Base-by-base conservation (phyloP, 2,113 vertebrate species). In the Chaetodon trifascialis region DNA sequence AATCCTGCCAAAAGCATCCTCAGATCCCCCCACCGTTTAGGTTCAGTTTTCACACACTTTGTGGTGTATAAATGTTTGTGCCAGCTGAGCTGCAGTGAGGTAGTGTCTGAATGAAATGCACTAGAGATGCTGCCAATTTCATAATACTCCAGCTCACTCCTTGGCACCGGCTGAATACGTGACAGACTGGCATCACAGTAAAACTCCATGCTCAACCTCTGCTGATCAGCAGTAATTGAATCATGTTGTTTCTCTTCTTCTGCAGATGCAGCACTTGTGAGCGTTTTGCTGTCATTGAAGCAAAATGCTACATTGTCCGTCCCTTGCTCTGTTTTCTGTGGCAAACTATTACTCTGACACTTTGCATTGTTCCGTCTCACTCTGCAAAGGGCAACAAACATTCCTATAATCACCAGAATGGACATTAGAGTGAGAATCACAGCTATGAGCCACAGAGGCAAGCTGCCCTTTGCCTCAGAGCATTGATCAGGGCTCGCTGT, bases 111-210 rank as follows among this genome's bases (percentile, higher is more conserved):
- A 54, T 82, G 79, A 76, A 76, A 82, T 16, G 70, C 69, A 85
- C 90, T 93, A 10, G 85, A 93, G 42, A 90, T 82, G 74, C 93
- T 94, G 63, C 91, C 73, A 11, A 93, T 82, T 81, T 95, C 94
- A 62, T 92, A 93, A 79, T 95, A 94, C 34, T 95, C 93, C 42
- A 91, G 79, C 46, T 93, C 93, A 86, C 76, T 90, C 23, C 80
- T 75, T 42, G 51, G 54, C 42, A 56, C 64, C 21, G 67, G 36
- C 71, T 85, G 75, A 58, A 62, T 58, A 19, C 38, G 65, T 38
- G 72, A 69, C 30, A 52, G 76, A 64, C 78, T 21, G 56, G 70
- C 63, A 49, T 81, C 80, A 59, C n/a, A 56, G 71, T 65, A 86
- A 73, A 82, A 63, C 54, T 88, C 78, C 6, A 69, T 67, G 56